Base-by-base conservation (phyloP, 2,888 invertebrate species). In the Luperina testacea region DNA sequence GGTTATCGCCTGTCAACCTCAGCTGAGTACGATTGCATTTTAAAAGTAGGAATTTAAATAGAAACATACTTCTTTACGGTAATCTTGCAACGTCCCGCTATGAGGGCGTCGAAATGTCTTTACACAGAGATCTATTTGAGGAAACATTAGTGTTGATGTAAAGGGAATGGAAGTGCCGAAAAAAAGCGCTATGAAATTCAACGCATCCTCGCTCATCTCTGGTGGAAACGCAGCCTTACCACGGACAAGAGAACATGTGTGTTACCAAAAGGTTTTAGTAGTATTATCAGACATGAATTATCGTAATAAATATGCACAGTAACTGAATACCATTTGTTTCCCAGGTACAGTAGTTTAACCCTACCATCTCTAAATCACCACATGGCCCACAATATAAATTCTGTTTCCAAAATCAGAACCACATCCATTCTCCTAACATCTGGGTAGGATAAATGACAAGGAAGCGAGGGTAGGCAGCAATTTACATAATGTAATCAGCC, bases 401-500 rank as follows among this genome's bases (percentile, higher is more conserved):
- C 13, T n/a, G 65, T 51, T 2, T 13, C 51, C 27, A 64, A 75
- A 61, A 71, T 73, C 74, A 59, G 27, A 74, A 77, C 64, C 87
- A 71, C 83, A 87, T 90, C 90, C 77, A 87, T 86, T 78, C n/a
- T 69, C 70, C 59, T 64, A 89, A 91, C 75, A 90, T 93, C 93
- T 81, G 53, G 80, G 92, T 88, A 89, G 92, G 94, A 93, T 94
- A 92, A 93, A 94, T 95, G 94, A 93, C 94, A 93, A 91, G 91
- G 89, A 89, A 89, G 91, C 89, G 90, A 91, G 88, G 93, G 92
- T 90, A 90, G 90, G 82, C 86, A 82, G 88, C 89, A 91, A 95
- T 95, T 95, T 95, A 92, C 95, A 95, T 95, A 95, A 95, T 95
- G 95, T 95, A 95, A 95, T 95, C 95, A 95, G 92, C 91, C 90